Conservation (phyloP, 2,113 vertebrate genomes). For the Leucopsar rothschildi region DNA sequence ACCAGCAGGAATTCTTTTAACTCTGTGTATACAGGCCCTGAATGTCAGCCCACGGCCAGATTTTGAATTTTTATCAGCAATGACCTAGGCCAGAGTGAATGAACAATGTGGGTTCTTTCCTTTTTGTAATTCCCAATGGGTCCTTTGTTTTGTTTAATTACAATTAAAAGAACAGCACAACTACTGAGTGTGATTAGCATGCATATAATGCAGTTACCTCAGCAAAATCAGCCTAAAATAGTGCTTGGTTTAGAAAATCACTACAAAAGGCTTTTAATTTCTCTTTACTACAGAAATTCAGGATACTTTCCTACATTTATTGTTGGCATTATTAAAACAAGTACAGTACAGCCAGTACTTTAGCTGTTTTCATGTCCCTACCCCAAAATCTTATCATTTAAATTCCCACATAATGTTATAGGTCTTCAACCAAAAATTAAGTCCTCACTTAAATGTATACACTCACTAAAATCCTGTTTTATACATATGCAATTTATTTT, state of each 20-base stretch:
- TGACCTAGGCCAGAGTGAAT: not conserved
- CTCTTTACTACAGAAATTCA: not conserved
- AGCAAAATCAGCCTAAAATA: conserved; percentile 12
- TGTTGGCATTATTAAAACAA: not conserved
- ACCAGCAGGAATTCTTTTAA: not conserved
- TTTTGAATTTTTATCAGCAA: not conserved
- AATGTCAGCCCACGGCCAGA: not conserved
- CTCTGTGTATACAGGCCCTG: not conserved
- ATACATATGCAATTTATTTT: not conserved
- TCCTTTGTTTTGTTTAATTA: conserved; percentile 25
- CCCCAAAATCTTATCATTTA: not conserved
- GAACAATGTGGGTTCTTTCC: not conserved
- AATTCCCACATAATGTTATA: not conserved
- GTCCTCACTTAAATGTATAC: not conserved
- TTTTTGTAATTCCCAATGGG: not conserved
- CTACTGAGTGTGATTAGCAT: not conserved
- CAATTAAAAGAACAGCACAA: not conserved
- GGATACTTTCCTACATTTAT: not conserved
- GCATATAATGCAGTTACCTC: not conserved
- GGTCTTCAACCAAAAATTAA: not conserved
- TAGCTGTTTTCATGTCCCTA: not conserved
- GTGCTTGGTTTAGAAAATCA: not conserved
- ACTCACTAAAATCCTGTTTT: not conserved
- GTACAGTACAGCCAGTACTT: not conserved
- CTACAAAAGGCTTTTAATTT: not conserved